A percentile compares a stretch with the other conserved stretches of the same genome.
Conservation (phyloP, 2,113 vertebrate genomes). For the Fukomys damarensis region DNA sequence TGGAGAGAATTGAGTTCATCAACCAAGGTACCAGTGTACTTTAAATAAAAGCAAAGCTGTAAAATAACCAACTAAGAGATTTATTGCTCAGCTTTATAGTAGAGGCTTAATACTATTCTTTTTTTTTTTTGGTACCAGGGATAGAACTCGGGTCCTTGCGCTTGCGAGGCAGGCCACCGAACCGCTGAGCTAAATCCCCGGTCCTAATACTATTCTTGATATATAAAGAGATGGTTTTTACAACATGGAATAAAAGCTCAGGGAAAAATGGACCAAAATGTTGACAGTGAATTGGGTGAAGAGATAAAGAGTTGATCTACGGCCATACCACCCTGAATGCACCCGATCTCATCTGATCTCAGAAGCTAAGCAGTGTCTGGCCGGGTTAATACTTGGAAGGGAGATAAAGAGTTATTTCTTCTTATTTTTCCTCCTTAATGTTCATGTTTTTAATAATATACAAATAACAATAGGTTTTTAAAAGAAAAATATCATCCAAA, state of each 20-base stretch:
- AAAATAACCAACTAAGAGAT: neutral
- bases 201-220: neutral
- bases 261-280: neutral
- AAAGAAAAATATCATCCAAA: conserved; percentile 15
- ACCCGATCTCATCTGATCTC: too few relatives aligned
- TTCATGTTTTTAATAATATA: conserved; percentile 28
- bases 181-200: too few relatives aligned
- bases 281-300: neutral
- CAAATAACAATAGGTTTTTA: neutral
- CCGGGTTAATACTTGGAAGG: too few relatives aligned
- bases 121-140: too few relatives aligned
- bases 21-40: neutral
- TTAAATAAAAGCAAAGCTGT: neutral
- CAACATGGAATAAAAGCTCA: neutral
- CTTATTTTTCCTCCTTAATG: neutral
- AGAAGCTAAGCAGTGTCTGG: too few relatives aligned
- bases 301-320: neutral
- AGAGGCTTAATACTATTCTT: conserved; percentile 4
- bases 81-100: neutral
- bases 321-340: too few relatives aligned
- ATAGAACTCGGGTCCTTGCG: too few relatives aligned
- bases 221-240: conserved; percentile 22
- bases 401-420: neutral
- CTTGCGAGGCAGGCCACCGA: too few relatives aligned
- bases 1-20: neutral